phyloP scores from a whole-genome alignment of 2,888 invertebrate species.

The Nomada fucata region DNA sequence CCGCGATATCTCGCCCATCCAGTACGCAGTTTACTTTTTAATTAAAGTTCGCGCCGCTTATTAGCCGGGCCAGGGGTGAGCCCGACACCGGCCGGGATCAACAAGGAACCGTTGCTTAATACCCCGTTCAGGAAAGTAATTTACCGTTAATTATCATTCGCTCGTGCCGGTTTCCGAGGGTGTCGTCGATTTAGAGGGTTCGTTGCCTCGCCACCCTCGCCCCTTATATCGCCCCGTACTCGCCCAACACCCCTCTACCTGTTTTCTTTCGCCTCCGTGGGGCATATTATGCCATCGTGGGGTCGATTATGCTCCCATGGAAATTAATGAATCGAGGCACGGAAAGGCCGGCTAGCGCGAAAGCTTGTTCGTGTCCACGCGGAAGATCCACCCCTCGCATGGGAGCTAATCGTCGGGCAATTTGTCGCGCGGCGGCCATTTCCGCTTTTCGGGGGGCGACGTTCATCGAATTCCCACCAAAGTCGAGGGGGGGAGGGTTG shows the following conservation, averaged over 20 bases:
- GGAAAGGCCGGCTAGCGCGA: slow-evolving; percentile 42
- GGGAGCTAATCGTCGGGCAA: slow-evolving; percentile 73
- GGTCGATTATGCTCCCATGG: slow-evolving; percentile 66
- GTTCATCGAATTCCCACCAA: slow-evolving; percentile 56
- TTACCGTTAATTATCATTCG: slow-evolving; percentile 64
- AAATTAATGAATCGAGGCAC: slow-evolving; percentile 70
- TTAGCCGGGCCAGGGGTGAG: slow-evolving; percentile 41
- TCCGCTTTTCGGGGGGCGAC: slow-evolving; percentile 70
- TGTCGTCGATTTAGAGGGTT: slow-evolving; percentile 67
- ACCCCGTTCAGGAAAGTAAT: slow-evolving; percentile 59
- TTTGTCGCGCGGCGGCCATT: slow-evolving; percentile 75
- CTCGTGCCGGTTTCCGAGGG: slow-evolving; percentile 54
- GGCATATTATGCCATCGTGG: slow-evolving; percentile 58
- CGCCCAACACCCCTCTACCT: not conserved
- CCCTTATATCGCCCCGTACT: not conserved
- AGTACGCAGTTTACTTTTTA: slow-evolving; percentile 58
- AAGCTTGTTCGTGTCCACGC: slow-evolving; percentile 60
- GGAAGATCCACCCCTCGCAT: slow-evolving; percentile 44
- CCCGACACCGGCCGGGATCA: slow-evolving; percentile 42
- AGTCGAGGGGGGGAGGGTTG: slow-evolving; percentile 15
- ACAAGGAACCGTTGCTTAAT: slow-evolving; percentile 55
- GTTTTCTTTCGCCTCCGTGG: slow-evolving; percentile 15
- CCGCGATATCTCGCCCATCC: slow-evolving; percentile 17
- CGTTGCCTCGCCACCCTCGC: slow-evolving; percentile 17
- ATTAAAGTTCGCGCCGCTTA: slow-evolving; percentile 59